Base-by-base conservation (phyloP, 1,140 invertebrate genomes). In the Lasioglossum albipes region DNA sequence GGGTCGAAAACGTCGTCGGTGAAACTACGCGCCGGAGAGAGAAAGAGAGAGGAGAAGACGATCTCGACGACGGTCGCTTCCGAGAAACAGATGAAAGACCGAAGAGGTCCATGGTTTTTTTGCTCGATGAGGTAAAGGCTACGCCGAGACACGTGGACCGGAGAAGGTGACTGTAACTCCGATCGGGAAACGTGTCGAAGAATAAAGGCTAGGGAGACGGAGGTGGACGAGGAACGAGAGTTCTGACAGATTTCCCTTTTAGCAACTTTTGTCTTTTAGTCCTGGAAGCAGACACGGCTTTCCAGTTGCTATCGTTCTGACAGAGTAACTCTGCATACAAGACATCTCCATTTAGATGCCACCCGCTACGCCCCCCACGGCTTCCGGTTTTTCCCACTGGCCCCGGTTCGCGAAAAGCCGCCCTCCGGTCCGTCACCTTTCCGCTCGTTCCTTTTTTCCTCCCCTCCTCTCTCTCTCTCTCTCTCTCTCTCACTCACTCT, bases 261-360 rank as follows among this genome's bases (percentile, higher is more conserved):
- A 90, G 84, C 84, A 90, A 92, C 90, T 93, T 92, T 90, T 91
- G 88, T 91, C 89, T 90, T 85, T 91, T 87, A 89, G 88, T 82
- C 82, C 83, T 84, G 87, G 80, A 84, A 67, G 81, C 78, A 62
- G 75, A 70, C 87, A 81, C 88, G 82, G 87, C 89, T 91, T 91
- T 87, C 86, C 87, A 88, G 84, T 82, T 83, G 78, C 81, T 84
- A 81, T 85, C 83, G 89, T 89, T 89, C 82, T 91, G 89, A 91
- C 90, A 90, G 88, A 79, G 88, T 86, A 84, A 81, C 89, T 91
- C 88, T 92, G 88, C 90, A 92, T 92, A 92, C 92, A 93, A 91
- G 90, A 92, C 90, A 93, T 92, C 90, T 93, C 92, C 91, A 93
- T 93, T 93, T 92, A 89, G 90, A 92, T 88, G 85, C 87, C 79